Conservation (phyloP, 2,888 invertebrate genomes). For the Pegoplata infirma region DNA sequence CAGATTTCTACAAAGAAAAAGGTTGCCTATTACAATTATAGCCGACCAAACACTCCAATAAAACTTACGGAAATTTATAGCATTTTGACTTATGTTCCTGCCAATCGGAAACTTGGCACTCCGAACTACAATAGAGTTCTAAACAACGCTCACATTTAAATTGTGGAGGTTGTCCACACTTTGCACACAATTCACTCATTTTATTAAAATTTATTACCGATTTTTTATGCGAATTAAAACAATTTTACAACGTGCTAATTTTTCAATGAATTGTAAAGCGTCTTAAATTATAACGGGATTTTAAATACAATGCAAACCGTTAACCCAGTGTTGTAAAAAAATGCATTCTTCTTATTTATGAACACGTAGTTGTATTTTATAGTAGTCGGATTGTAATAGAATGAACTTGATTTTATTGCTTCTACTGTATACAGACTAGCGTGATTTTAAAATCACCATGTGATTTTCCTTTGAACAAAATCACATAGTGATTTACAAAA, state of each 20-base stretch:
- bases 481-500: no score
- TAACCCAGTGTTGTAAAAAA: neutral
- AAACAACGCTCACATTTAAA: conserved; percentile 62
- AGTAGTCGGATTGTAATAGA: no score
- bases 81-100: conserved; percentile 77
- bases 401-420: no score
- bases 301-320: neutral
- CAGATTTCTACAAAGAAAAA: conserved; percentile 28
- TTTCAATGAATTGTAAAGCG: conserved; percentile 6
- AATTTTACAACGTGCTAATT: neutral
- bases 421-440: no score
- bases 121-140: conserved; percentile 60
- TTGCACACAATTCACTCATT: conserved; percentile 50
- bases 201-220: neutral
- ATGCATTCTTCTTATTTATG: no score
- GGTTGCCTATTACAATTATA: neutral
- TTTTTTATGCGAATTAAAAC: neutral
- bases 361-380: no score
- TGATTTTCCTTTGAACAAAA: no score
- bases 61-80: conserved; percentile 67
- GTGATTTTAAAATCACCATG: no score
- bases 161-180: conserved; percentile 47
- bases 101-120: conserved; percentile 68
- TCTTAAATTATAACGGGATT: conserved; percentile 40
- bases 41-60: no score